These are phyloP conservation scores for Tragelaphus buxtoni DNA, from an alignment of 2,113 vertebrate genomes.

Conservation along the genomic window DNA sequence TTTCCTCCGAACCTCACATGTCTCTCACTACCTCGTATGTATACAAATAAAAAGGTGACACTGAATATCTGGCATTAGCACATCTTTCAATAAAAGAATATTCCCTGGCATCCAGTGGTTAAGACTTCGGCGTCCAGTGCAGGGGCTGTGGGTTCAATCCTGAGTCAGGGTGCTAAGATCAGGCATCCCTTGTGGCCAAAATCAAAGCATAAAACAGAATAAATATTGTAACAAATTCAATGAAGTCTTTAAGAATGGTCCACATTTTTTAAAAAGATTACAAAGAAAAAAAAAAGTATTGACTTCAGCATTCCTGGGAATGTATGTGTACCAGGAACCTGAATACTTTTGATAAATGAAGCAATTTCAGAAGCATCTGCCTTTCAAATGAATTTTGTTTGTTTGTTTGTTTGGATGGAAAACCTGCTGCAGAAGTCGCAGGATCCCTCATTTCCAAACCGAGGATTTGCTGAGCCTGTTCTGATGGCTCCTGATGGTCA, in stretches of 20 bases:
- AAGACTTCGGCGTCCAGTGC: neutral
- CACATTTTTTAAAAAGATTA: neutral
- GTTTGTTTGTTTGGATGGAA: neutral
- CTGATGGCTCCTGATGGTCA: fast-evolving
- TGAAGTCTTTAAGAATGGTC: neutral
- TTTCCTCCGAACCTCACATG: neutral
- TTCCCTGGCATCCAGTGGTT: neutral
- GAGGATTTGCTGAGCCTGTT: neutral
- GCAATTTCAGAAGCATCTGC: neutral
- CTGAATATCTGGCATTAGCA: neutral
- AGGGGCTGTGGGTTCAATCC: neutral
- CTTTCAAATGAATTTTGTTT: neutral
- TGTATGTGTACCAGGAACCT: neutral
- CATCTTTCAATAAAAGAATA: neutral
- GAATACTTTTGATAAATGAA: neutral
- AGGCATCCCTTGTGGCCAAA: neutral
- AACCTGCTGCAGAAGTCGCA: neutral
- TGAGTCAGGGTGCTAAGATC: neutral
- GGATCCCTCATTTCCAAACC: neutral
- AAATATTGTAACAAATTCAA: neutral
- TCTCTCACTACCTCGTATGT: neutral
- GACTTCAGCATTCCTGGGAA: neutral
- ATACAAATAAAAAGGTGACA: neutral
- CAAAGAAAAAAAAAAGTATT: neutral
- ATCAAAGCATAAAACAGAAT: neutral